Evolutionary conservation across 2,113 vertebrate genomes (phyloP).

Genomic region (Thermophis baileyi): DNA sequence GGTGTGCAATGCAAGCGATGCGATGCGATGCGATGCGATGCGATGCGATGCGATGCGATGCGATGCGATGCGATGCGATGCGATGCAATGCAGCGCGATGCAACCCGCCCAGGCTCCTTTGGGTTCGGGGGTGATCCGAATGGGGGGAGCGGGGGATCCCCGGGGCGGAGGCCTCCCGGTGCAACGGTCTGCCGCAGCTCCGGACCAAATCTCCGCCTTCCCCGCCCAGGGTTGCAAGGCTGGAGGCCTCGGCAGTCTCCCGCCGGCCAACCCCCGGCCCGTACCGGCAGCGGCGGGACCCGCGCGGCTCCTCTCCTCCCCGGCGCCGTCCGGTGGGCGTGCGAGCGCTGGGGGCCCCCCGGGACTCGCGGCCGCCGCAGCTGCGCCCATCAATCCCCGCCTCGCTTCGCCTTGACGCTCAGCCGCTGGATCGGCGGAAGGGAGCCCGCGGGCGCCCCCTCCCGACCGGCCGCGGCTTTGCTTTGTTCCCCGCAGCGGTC

Average conservation of each 20-base stretch:
- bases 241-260: not conserved
- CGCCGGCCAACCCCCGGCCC: not conserved
- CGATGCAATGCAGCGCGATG: not conserved
- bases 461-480: not conserved
- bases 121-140: not conserved
- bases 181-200: not conserved
- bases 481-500: not conserved
- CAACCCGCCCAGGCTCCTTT: not conserved
- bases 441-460: not conserved
- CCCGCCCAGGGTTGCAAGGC: not conserved
- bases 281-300: not conserved
- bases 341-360: not conserved
- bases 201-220: not conserved
- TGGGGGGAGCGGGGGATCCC: not conserved
- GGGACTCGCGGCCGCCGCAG: not conserved
- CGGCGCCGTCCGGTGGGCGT: not conserved
- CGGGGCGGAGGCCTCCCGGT: not conserved
- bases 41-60: too few relatives aligned
- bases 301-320: not conserved
- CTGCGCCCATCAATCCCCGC: not conserved
- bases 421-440: not conserved
- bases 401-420: not conserved
- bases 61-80: too few relatives aligned
- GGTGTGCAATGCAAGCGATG: too few relatives aligned
- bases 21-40: too few relatives aligned